Base-by-base conservation (phyloP, 2,797 vertebrate species). In the Lithobates sylvaticus region DNA sequence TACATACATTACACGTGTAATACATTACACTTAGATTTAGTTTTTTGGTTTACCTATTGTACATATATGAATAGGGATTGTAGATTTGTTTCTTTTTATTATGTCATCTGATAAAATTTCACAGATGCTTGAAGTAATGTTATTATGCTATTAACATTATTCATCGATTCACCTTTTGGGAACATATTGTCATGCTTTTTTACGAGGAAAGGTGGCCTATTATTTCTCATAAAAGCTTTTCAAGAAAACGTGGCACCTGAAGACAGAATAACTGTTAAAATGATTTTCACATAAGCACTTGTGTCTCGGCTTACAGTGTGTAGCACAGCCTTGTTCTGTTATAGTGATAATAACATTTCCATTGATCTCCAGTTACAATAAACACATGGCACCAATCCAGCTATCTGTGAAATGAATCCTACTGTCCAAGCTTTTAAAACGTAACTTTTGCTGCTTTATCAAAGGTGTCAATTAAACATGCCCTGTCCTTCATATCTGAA, bases 281-380 rank as follows among this genome's bases (percentile, higher is more conserved):
- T 47, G 36, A 84, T 84, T 85, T n/a, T 78, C 69, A 79, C 71
- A 69, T 78, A 78, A 65, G 76, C 54, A 76, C 71, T 39, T 23
- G 61, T 75, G 58, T 80, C 84, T 81, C 71, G 10, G 71, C 68
- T 78, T 84, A 78, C 83, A 84, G 32, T 44, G 36, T 65, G 47
- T 84, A 78, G 68, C 83, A 74, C 70, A 74, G 73, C 58, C 42
- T 85, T 80, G 76, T 85, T 80, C 71, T 81, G 78, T 64, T 81
- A 86, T 76, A 61, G 78, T 81, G 72, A 69, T 86, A 86, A 76
- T 86, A 68, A 76, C 61, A 86, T 81, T 81, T 75, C 50, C 84
- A 86, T 86, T 86, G 84, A 86, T 86, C 84, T 81, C 68, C 73
- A 86, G 78, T 81, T 81, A 86, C 84, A 86, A 67, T 86, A 76